A percentile compares a stretch with the other conserved stretches of the same genome.
Conservation (phyloP, 2,113 vertebrate species). For the Sinocyclocheilus rhinocerous region DNA sequence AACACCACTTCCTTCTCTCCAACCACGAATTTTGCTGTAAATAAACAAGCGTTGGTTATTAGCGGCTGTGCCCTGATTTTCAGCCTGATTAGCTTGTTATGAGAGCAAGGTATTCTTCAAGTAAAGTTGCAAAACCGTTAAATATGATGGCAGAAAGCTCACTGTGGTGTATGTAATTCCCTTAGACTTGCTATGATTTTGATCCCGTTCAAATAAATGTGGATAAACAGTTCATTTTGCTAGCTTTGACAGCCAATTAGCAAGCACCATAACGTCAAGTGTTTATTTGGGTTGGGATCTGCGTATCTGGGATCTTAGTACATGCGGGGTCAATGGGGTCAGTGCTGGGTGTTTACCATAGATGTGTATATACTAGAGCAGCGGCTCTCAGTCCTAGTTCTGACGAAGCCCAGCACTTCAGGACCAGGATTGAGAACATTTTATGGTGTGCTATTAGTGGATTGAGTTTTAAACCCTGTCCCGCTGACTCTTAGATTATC, state of each 20-base stretch:
- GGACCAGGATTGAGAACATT: background rate
- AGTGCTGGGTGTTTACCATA: background rate
- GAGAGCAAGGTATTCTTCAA: background rate
- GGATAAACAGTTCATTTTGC: background rate
- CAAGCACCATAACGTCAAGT: background rate
- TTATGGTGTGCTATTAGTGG: slow-evolving; percentile 13
- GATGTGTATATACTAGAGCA: background rate
- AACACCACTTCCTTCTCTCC: too few species aligned
- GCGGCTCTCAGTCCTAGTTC: background rate
- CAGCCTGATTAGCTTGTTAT: background rate
- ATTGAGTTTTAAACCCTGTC: background rate
- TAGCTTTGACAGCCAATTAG: background rate
- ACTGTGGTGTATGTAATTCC: background rate
- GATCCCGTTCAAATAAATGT: background rate
- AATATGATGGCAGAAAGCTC: background rate
- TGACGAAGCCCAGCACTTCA: background rate
- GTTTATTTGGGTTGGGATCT: slow-evolving; percentile 2
- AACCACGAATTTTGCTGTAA: background rate
- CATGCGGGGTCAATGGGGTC: background rate
- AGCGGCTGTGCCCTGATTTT: background rate
- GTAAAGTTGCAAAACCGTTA: background rate
- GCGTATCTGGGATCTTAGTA: too few species aligned
- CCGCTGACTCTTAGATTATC: slow-evolving; percentile 12
- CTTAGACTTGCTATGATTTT: background rate
- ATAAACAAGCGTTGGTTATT: background rate